Conservation (phyloP, 2,113 vertebrate genomes). For the Gallinago paraguaiae region DNA sequence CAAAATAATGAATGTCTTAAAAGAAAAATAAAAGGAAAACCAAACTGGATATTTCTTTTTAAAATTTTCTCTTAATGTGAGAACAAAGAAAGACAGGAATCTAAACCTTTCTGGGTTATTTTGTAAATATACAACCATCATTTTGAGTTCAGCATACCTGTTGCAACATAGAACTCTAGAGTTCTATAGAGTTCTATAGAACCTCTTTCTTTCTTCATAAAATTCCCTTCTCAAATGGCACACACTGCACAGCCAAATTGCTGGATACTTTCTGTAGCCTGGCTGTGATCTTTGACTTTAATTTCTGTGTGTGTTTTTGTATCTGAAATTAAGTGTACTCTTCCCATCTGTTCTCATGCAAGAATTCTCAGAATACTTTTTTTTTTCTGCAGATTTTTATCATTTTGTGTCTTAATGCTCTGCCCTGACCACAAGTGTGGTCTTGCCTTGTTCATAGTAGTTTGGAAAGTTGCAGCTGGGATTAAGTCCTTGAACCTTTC, state of each 20-base stretch:
- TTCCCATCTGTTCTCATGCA: background rate
- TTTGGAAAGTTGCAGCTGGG: background rate
- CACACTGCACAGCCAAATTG: background rate
- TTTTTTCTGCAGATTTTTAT: background rate
- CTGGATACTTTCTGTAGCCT: background rate
- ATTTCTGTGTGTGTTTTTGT: background rate
- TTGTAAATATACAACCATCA: background rate
- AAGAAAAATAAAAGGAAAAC: background rate
- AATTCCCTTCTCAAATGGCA: background rate
- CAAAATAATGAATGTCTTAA: background rate
- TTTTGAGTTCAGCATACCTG: background rate
- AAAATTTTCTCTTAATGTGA: background rate
- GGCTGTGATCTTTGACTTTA: background rate
- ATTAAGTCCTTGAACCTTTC: background rate
- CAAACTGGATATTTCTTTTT: background rate
- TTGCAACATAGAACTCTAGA: no score
- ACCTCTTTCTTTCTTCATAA: background rate
- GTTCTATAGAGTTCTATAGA: no score
- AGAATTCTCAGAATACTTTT: background rate
- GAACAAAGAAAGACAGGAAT: background rate
- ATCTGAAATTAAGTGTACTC: background rate
- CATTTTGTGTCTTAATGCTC: background rate
- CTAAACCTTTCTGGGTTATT: background rate
- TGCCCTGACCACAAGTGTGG: background rate
- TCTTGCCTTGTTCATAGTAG: background rate